Conservation (phyloP, 2,797 vertebrate genomes). For the Gallirallus australis region DNA sequence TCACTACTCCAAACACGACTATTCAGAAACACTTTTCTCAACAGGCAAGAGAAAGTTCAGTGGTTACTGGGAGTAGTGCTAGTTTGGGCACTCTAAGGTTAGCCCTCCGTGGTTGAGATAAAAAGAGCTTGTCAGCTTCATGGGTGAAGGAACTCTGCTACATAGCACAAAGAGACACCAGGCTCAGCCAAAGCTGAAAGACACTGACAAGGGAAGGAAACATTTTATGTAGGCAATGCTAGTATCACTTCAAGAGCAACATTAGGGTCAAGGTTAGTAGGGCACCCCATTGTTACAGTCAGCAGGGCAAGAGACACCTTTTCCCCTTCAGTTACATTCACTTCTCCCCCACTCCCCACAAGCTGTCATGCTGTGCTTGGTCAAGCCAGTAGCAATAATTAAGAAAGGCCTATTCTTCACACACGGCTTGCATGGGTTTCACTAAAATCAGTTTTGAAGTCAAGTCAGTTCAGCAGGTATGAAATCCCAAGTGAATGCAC, state of each 20-base stretch:
- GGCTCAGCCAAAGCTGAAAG: background rate
- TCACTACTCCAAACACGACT: background rate
- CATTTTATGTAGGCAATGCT: background rate
- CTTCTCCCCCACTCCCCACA: too few species aligned
- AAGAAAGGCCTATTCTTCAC: background rate
- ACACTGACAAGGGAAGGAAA: background rate
- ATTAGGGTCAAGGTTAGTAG: background rate
- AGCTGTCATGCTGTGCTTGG: background rate
- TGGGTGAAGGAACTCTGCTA: background rate
- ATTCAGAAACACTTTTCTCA: background rate
- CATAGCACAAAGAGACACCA: background rate
- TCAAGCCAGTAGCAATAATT: background rate
- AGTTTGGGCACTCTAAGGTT: background rate
- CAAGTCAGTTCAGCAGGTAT: background rate
- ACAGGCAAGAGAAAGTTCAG: background rate
- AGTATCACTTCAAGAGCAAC: background rate
- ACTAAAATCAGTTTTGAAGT: constrained; percentile 31
- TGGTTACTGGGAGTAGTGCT: background rate
- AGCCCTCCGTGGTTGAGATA: background rate
- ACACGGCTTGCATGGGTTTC: background rate
- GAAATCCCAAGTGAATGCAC: constrained; percentile 7
- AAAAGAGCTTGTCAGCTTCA: background rate
- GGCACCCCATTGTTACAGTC: background rate
- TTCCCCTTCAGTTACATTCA: background rate
- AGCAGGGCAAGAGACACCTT: background rate